Base-by-base conservation (phyloP, 2,888 invertebrate species). In the Camptogramma bilineatum region DNA sequence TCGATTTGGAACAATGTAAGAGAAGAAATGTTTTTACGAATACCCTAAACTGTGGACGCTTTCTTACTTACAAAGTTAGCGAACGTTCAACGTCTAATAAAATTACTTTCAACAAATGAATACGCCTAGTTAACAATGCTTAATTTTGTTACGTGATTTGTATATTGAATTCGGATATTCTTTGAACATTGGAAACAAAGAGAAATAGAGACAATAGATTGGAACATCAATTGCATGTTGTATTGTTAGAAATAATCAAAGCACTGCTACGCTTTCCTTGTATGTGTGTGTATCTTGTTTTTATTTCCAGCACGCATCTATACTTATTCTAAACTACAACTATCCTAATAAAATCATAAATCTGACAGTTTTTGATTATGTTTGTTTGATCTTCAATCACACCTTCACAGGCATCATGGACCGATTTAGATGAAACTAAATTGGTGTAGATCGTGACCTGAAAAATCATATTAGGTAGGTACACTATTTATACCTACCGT, bases 91-190 rank as follows among this genome's bases (percentile, higher is more conserved):
- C 48, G 55, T 13, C 54, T 58, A 62, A 59, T 62, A 47, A 54
- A 62, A 62, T 66, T 59, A 59, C 39, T 48, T 57, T 24, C 52
- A 42, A 52, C 52, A 54, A 17, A 56, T 61, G 53, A 61, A 64
- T 53, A 63, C 34, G 57, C 19, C 46, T 61, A 56, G 52, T 64
- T 64, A 59, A 54, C 52, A 55, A 61, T 57, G 57, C 39, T 34
- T 52, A 53, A 63, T 66, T 67, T 54, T 10, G 18, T 60, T 66
- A 16, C 70, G 63, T 69, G 71, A 73, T 71, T 73, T 71, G 70
- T 74, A 73, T 71, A 68, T 69, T 68, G 69, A 64, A 57, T 57
- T 57, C 39, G 16, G 39, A 52, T 31, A 31, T 48, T 56, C 42
- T 52, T 56, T 52, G 55, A 17, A 19, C 17, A 24, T 24, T 56